phyloP scores from a whole-genome alignment of 2,888 invertebrate species.

The Suillia variegata region DNA sequence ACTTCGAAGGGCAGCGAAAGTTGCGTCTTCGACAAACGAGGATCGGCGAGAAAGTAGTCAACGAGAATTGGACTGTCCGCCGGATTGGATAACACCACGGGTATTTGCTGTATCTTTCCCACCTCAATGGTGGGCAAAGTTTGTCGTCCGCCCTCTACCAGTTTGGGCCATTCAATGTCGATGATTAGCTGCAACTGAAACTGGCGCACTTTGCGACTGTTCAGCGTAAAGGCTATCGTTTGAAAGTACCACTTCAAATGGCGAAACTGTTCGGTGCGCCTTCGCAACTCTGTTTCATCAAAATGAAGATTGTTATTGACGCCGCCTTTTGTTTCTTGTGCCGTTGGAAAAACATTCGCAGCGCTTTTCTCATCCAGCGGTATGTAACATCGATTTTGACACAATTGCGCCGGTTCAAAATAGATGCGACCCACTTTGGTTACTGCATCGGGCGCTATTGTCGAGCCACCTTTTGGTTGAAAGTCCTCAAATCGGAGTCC shows the following conservation, averaged over 20 bases:
- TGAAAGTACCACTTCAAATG: slow-evolving; percentile 54
- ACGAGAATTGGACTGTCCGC: slow-evolving; percentile 50
- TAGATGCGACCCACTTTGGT: slow-evolving; percentile 67
- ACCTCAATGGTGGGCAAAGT: slow-evolving; percentile 54
- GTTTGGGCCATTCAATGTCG: slow-evolving; percentile 59
- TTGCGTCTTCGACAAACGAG: slow-evolving; percentile 46
- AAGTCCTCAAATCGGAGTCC: slow-evolving; percentile 67
- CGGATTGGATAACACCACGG: slow-evolving; percentile 56
- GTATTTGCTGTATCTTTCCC: slow-evolving; percentile 49
- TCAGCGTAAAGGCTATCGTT: slow-evolving; percentile 53
- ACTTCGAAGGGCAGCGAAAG: slow-evolving; percentile 57
- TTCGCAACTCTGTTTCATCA: slow-evolving; percentile 52
- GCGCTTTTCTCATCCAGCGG: slow-evolving; percentile 22
- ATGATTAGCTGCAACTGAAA: slow-evolving; percentile 57
- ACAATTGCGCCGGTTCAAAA: slow-evolving; percentile 76
- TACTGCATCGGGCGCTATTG: slow-evolving; percentile 63
- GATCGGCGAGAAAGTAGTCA: slow-evolving; percentile 55
- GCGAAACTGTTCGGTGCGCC: slow-evolving; percentile 56
- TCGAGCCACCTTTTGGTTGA: slow-evolving; percentile 53
- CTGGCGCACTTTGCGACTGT: slow-evolving; percentile 54
- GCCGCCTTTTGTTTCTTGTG: slow-evolving; percentile 17
- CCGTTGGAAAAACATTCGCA: slow-evolving; percentile 28
- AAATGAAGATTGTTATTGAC: slow-evolving; percentile 48
- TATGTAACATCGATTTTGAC: slow-evolving; percentile 62
- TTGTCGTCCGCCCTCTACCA: slow-evolving; percentile 52